These are phyloP conservation scores for Sprattus sprattus DNA, from an alignment of 2,113 vertebrate genomes.

Conservation along the genomic window DNA sequence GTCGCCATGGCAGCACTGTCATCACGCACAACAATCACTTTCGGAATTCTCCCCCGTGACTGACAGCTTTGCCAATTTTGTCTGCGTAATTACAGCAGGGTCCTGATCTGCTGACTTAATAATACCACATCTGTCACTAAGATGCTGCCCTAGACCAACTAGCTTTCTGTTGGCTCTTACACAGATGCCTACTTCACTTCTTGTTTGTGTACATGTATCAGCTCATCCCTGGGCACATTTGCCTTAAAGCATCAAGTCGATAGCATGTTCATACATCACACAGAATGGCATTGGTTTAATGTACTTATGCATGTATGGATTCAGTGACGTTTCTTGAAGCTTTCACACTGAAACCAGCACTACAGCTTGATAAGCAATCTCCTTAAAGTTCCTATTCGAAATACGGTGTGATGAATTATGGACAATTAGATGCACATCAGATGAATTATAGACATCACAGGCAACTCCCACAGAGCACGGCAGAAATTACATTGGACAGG, in stretches of 20 bases:
- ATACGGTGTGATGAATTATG: background rate
- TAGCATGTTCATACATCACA: background rate
- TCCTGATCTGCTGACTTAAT: constrained; percentile 6
- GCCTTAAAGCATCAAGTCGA: background rate
- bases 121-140: background rate
- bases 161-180: background rate
- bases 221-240: background rate
- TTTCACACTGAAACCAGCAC: background rate
- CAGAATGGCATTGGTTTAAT: background rate
- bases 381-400: background rate
- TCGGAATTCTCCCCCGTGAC: background rate
- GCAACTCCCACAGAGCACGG: background rate
- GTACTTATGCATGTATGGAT: background rate
- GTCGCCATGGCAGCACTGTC: background rate
- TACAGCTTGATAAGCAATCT: background rate
- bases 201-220: background rate
- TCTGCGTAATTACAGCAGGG: background rate
- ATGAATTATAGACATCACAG: background rate
- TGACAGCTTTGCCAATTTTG: background rate
- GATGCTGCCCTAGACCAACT: background rate
- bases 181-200: background rate
- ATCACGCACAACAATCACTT: background rate
- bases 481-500: background rate
- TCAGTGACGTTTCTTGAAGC: background rate
- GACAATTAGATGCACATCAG: background rate